Evolutionary conservation across 1,140 invertebrate genomes (phyloP).

Genomic region (Rhyacophila brunnea): DNA sequence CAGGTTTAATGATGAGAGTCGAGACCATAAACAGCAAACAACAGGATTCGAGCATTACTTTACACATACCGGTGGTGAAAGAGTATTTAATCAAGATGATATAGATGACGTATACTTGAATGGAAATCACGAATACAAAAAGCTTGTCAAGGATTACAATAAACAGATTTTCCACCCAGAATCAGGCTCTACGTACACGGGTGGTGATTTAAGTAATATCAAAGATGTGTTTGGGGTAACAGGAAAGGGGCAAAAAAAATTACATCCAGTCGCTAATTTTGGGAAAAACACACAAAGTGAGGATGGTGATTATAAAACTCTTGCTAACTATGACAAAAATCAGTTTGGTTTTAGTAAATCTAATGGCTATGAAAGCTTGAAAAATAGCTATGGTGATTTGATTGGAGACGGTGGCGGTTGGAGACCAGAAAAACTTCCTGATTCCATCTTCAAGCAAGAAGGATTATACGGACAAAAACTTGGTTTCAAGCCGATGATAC

Average conservation of each 20-base stretch:
- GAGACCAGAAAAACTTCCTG: not conserved
- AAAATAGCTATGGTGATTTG: not conserved
- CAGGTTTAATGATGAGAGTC: not conserved
- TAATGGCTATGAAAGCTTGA: not conserved
- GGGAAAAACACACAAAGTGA: too few relatives aligned
- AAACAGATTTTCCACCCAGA: not conserved
- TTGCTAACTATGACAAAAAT: conserved; percentile 1
- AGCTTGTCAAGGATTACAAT: conserved; percentile 13
- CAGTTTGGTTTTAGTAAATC: not conserved
- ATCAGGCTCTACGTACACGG: too few relatives aligned
- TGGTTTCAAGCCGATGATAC: not conserved
- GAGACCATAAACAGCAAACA: not conserved
- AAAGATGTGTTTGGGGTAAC: too few relatives aligned
- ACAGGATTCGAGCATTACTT: not conserved
- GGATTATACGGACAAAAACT: not conserved
- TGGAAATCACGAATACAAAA: conserved; percentile 18
- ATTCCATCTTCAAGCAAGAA: not conserved
- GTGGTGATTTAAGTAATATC: too few relatives aligned
- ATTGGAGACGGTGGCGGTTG: not conserved
- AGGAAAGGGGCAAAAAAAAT: too few relatives aligned
- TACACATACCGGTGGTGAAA: conserved; percentile 11
- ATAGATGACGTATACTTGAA: conserved; percentile 24
- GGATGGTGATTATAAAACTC: not conserved
- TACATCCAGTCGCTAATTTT: too few relatives aligned
- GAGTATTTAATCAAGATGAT: conserved; percentile 25